Evolutionary conservation across 2,113 vertebrate species (phyloP).

Genomic region (Columba janthina): DNA sequence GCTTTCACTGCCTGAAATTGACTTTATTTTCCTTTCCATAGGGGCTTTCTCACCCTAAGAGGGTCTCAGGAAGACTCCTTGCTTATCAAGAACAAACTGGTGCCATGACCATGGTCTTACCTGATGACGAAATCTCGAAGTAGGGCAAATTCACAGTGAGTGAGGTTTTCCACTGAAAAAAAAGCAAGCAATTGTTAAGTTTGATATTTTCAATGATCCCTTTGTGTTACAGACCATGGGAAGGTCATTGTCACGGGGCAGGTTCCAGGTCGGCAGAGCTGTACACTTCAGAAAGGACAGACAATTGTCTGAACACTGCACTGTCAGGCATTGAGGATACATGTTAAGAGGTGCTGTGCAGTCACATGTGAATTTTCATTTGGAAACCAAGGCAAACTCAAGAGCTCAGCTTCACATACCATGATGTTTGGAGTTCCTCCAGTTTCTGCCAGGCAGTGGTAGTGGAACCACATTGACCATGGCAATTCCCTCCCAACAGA

Average conservation of each 20-base stretch:
- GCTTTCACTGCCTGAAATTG: neutral
- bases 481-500: neutral
- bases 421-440: neutral
- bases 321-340: neutral
- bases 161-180: slow-evolving; percentile 93
- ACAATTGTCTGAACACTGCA: neutral
- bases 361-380: neutral
- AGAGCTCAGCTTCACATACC: neutral
- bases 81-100: neutral
- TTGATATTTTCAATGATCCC: neutral
- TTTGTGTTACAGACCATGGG: neutral
- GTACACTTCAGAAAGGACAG: neutral
- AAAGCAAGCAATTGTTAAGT: neutral
- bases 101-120: slow-evolving; percentile 71
- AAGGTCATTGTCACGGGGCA: neutral
- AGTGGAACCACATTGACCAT: neutral
- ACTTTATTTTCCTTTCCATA: neutral
- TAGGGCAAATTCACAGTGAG: slow-evolving; percentile 95
- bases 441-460: neutral
- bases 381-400: neutral
- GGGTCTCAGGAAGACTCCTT: neutral
- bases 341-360: neutral
- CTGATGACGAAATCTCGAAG: slow-evolving; percentile 97
- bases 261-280: neutral
- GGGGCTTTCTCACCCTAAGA: neutral